Evolutionary conservation across 2,797 vertebrate species (phyloP).

Genomic region (Rhadinocentrus ornatus): DNA sequence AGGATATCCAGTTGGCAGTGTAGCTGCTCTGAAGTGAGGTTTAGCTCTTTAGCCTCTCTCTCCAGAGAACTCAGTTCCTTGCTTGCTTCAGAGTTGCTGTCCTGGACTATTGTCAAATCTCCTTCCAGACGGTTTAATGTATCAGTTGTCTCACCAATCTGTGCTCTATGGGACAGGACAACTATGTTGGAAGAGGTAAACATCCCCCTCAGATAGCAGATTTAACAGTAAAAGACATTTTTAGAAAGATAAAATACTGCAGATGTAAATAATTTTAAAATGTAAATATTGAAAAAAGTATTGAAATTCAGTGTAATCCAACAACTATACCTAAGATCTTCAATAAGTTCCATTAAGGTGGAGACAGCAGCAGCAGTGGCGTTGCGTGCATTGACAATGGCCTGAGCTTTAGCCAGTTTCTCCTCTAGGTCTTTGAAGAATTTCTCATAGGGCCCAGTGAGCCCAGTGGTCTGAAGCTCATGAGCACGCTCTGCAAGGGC

Average conservation of each 20-base stretch:
- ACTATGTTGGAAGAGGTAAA: background rate
- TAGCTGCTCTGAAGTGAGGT: conserved; percentile 88
- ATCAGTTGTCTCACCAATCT: conserved; percentile 90
- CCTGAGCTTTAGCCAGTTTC: conserved; percentile 85
- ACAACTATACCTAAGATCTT: conserved; percentile 84
- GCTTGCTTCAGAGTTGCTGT: conserved; percentile 91
- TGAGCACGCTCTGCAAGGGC: conserved; percentile 82
- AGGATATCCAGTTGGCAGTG: conserved; percentile 88
- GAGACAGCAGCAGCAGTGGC: conserved; percentile 83
- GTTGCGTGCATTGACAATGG: conserved; percentile 89
- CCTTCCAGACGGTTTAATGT: conserved; percentile 89
- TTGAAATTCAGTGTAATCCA: background rate
- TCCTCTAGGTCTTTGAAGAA: conserved; percentile 88
- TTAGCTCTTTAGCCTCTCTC: conserved; percentile 88
- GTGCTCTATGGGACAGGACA: conserved; percentile 75
- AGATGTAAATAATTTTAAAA: background rate
- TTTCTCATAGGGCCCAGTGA: conserved; percentile 87
- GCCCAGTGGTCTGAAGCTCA: conserved; percentile 91
- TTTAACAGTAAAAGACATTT: background rate
- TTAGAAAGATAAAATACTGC: background rate
- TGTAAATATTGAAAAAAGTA: too few relatives aligned
- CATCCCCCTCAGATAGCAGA: background rate
- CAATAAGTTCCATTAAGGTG: conserved; percentile 86
- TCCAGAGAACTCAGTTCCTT: conserved; percentile 88
- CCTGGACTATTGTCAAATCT: conserved; percentile 89